phyloP scores from a whole-genome alignment of 2,888 invertebrate species.

The Orthosia cruda region DNA sequence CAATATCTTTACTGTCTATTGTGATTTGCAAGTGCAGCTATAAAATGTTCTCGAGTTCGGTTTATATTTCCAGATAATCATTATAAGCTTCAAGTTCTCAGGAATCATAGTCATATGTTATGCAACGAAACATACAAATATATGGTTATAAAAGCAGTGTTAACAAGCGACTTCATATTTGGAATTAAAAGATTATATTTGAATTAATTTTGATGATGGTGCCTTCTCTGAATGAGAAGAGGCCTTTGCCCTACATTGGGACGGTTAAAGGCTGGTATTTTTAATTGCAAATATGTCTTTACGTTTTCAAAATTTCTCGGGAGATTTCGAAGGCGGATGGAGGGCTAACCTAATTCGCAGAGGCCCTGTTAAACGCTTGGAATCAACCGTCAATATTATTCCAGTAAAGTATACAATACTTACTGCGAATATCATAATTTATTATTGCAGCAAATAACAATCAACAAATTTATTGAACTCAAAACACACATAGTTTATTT shows the following conservation, averaged over 20 bases:
- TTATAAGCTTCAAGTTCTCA: not conserved
- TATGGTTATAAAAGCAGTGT: not conserved
- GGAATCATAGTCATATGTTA: not conserved
- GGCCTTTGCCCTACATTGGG: too few relatives aligned
- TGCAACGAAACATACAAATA: not conserved
- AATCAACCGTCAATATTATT: too few relatives aligned
- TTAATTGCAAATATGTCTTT: too few relatives aligned
- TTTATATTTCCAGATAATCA: not conserved
- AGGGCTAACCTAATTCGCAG: too few relatives aligned
- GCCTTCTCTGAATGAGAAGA: too few relatives aligned
- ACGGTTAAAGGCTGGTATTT: too few relatives aligned
- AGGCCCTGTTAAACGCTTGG: too few relatives aligned
- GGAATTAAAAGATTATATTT: too few relatives aligned
- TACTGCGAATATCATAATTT: not conserved
- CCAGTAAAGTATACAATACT: too few relatives aligned
- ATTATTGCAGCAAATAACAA: slow-evolving; percentile 5
- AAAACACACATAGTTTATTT: slow-evolving; percentile 4
- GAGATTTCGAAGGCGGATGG: too few relatives aligned
- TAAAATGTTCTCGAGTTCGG: not conserved
- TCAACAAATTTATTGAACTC: not conserved
- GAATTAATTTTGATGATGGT: too few relatives aligned
- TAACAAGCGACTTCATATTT: not conserved
- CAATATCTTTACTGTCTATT: slow-evolving; percentile 6
- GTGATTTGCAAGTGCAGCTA: not conserved
- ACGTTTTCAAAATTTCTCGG: too few relatives aligned